Conservation (phyloP, 2,797 vertebrate genomes). For the Morus bassanus region DNA sequence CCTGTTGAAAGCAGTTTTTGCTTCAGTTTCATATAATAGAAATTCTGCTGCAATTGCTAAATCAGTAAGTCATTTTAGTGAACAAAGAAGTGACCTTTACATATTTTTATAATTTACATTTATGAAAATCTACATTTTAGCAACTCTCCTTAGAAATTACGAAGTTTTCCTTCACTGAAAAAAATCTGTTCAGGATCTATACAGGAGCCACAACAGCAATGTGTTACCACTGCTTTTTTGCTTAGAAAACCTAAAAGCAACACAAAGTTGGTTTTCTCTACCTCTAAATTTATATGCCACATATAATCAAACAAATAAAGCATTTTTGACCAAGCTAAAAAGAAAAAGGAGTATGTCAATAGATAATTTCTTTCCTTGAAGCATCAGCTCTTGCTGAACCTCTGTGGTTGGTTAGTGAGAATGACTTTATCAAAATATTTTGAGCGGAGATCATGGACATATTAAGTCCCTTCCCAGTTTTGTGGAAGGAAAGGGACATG, state of each 20-base stretch:
- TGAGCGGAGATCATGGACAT: not conserved
- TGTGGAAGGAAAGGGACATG: not conserved
- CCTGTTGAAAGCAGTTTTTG: not conserved
- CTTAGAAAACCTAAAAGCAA: not conserved
- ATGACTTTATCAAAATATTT: not conserved
- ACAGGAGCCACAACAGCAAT: not conserved
- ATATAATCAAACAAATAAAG: not conserved
- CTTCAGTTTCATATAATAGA: not conserved
- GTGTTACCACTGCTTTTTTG: not conserved
- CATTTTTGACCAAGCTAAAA: not conserved
- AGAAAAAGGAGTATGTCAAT: not conserved
- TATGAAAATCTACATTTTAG: not conserved
- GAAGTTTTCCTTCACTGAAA: not conserved
- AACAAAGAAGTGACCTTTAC: not conserved
- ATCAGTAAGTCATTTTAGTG: not conserved
- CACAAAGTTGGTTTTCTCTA: not conserved
- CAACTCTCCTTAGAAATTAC: not conserved
- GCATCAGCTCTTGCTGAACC: not conserved
- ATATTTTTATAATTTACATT: not conserved
- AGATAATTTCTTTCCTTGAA: not conserved
- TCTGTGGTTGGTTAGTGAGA: not conserved
- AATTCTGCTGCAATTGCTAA: not conserved
- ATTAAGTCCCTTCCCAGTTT: not conserved
- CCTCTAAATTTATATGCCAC: not conserved
- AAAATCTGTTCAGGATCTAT: not conserved